Base-by-base conservation (phyloP, 2,888 invertebrate genomes). In the Notocelia uddmanniana region DNA sequence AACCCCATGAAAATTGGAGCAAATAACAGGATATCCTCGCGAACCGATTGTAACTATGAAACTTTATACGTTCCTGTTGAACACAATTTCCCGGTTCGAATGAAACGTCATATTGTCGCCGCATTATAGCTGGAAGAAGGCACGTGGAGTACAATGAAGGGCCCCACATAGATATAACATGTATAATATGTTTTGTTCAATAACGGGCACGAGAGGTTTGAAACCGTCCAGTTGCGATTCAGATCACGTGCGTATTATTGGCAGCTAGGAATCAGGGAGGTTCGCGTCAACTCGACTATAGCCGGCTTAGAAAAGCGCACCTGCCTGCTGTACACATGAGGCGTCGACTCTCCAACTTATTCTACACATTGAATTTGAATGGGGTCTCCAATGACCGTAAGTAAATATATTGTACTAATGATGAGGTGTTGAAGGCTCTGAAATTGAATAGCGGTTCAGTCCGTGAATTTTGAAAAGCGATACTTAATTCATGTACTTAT, bases 181-280 rank as follows among this genome's bases (percentile, higher is more conserved):
- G 81, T 81, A 81, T 79, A 80, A 81, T 79, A 80, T 81, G 81
- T 83, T 83, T 86, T 84, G 84, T 85, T 85, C 85, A 86, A 84
- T 86, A 86, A 85, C 81, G 79, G 77, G 77, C 76, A 74, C 77
- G 77, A 76, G 79, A 80, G 83, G 80, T 81, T 81, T 79, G 77
- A 78, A 81, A 80, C 79, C 80, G 79, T 70, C 74, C 76, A 74
- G 79, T 83, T 84, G 78, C 54, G 75, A 91, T 81, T 84, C 88
- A 74, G 81, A 80, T 86, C 91, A 90, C 91, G 91, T 91, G 84
- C 90, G 87, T 86, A 88, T 90, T 90, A 91, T 91, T 90, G 91
- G 89, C 90, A 88, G 84, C 82, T 82, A 76, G 85, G 88, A 89
- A 87, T 88, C 88, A 89, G 86, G 74, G 72, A 84, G 83, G 83